These are phyloP conservation scores for Grammomys dolichurus DNA, from an alignment of 2,113 vertebrate genomes.

Conservation along the genomic window DNA sequence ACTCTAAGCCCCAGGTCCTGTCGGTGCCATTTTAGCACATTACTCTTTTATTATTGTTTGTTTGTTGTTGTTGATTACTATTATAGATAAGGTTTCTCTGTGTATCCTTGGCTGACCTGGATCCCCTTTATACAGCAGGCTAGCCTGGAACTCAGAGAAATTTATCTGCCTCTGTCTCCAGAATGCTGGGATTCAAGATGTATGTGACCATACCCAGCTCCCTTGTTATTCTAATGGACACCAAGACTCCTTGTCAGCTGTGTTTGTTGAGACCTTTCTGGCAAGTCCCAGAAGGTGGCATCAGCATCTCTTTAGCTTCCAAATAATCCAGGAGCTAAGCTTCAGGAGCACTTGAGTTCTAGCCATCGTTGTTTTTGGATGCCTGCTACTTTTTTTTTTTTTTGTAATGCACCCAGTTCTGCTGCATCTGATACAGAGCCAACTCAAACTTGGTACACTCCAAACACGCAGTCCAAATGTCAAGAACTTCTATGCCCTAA, in stretches of 20 bases:
- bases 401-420: conserved; percentile 1
- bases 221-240: not conserved
- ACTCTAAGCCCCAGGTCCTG: too few relatives aligned
- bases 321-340: not conserved
- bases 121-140: too few relatives aligned
- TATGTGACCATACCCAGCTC: not conserved
- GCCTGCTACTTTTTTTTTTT: not conserved
- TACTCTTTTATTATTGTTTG: not conserved
- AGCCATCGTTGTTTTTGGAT: not conserved
- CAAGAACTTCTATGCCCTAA: conserved; percentile 50
- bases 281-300: conserved; percentile 56
- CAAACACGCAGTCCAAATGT: conserved; percentile 55
- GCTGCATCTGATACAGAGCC: conserved; percentile 38
- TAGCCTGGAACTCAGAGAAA: not conserved
- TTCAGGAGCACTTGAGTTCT: not conserved
- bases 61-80: not conserved
- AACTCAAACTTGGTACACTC: conserved; percentile 59
- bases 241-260: not conserved
- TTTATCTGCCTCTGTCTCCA: not conserved
- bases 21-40: not conserved
- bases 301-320: not conserved
- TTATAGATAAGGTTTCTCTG: not conserved
- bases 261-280: not conserved
- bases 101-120: not conserved
- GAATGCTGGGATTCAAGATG: not conserved